phyloP scores from a whole-genome alignment of 1,140 invertebrate species.

The Apis mellifera region DNA sequence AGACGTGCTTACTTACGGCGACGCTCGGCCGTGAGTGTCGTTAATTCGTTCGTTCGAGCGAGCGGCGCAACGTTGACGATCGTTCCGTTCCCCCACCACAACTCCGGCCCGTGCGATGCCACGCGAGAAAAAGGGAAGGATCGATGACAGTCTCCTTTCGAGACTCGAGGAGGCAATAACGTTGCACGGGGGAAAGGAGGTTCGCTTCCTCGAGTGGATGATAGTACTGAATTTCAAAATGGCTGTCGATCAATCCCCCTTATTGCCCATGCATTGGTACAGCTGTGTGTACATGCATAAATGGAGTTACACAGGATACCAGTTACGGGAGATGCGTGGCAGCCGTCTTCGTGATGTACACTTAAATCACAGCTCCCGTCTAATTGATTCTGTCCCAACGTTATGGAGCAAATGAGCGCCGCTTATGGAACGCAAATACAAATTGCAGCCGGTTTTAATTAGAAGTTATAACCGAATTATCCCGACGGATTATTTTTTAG shows the following conservation, averaged over 20 bases:
- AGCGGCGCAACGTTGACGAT: neutral
- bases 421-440: conserved; percentile 27
- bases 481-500: neutral
- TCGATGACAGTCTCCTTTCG: conserved; percentile 4
- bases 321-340: neutral
- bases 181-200: neutral
- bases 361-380: neutral
- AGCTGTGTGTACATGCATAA: conserved; percentile 54
- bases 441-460: conserved; percentile 9
- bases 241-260: conserved; percentile 45
- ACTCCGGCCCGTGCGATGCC: neutral
- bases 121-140: neutral
- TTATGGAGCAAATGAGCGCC: conserved; percentile 14
- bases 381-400: conserved; percentile 17
- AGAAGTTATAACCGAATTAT: neutral
- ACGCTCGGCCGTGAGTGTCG: too few relatives aligned
- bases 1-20: too few relatives aligned
- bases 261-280: conserved; percentile 48
- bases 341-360: neutral
- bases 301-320: conserved; percentile 36
- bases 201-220: conserved; percentile 21
- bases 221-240: conserved; percentile 31
- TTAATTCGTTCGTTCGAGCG: neutral
- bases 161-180: neutral
- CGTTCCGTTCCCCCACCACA: neutral